phyloP scores from a whole-genome alignment of 2,797 vertebrate species.

The Sebastes kiyomatsui region DNA sequence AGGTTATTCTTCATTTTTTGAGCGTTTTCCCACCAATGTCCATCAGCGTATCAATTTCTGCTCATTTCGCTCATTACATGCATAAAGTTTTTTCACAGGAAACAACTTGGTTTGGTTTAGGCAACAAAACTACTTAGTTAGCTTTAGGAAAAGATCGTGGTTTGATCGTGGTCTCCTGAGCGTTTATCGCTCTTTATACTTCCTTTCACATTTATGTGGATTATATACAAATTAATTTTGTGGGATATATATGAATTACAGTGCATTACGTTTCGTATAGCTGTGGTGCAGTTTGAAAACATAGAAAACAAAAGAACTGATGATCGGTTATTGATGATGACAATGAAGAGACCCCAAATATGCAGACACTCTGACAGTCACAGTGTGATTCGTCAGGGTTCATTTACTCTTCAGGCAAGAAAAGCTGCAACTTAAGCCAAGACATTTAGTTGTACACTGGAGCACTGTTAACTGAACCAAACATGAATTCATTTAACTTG shows the following conservation, averaged over 20 bases:
- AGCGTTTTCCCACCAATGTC: neutral
- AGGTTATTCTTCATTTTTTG: neutral
- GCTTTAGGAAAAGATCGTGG: no score
- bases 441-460: constrained; percentile 17
- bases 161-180: no score
- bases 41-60: neutral
- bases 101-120: no score
- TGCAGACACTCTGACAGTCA: neutral
- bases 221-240: neutral
- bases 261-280: neutral
- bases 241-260: neutral
- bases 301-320: neutral
- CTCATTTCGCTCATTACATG: neutral
- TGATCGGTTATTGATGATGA: neutral
- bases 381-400: constrained; percentile 18
- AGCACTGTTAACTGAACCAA: constrained; percentile 28
- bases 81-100: neutral
- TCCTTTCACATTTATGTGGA: no score
- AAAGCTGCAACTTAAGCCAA: constrained; percentile 25
- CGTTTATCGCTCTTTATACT: no score
- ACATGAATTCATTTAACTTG: constrained; percentile 40
- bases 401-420: constrained; percentile 23
- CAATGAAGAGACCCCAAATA: constrained; percentile 15
- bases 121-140: no score
- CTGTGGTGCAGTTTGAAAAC: neutral